Conservation (phyloP, 2,113 vertebrate species). For the Brachionichthys hirsutus region DNA sequence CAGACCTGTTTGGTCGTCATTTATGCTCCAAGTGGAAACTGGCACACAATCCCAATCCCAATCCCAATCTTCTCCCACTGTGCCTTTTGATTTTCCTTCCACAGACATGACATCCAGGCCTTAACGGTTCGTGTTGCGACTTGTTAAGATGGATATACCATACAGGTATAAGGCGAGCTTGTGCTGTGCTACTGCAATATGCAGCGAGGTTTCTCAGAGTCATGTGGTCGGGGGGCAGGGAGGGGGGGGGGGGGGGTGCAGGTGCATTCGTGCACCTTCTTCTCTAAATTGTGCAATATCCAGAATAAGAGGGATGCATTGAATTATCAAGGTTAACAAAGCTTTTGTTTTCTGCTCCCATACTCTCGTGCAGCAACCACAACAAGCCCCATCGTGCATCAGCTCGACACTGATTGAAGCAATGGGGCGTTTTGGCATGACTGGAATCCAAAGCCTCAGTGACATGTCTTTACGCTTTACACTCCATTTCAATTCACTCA, state of each 20-base stretch:
- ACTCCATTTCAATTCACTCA: conserved; percentile 48
- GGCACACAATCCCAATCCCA: conserved; percentile 1
- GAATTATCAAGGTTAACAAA: conserved; percentile 20
- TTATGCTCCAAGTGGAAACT: conserved; percentile 9
- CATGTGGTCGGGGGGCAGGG: conserved; percentile 2
- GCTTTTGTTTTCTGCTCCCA: conserved; percentile 1
- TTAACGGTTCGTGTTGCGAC: conserved; percentile 9
- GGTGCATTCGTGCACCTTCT: not conserved
- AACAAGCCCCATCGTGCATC: conserved; percentile 6
- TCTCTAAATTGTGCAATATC: not conserved
- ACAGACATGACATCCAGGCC: conserved; percentile 6
- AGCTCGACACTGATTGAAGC: conserved; percentile 52
- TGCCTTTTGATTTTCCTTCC: not conserved
- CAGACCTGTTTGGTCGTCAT: not conserved
- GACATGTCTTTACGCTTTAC: conserved; percentile 56
- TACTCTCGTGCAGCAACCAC: not conserved
- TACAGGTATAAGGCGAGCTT: conserved; percentile 17
- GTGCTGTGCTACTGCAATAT: conserved; percentile 8
- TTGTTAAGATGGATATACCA: conserved; percentile 1
- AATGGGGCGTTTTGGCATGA: conserved; percentile 43
- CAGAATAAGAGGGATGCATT: not conserved
- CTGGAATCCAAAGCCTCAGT: conserved; percentile 50
- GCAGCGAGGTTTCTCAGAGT: not conserved
- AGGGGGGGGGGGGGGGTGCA: not conserved
- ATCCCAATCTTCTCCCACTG: too few species aligned